Evolutionary conservation across 2,797 vertebrate genomes (phyloP).

Genomic region (Varecia variegata): DNA sequence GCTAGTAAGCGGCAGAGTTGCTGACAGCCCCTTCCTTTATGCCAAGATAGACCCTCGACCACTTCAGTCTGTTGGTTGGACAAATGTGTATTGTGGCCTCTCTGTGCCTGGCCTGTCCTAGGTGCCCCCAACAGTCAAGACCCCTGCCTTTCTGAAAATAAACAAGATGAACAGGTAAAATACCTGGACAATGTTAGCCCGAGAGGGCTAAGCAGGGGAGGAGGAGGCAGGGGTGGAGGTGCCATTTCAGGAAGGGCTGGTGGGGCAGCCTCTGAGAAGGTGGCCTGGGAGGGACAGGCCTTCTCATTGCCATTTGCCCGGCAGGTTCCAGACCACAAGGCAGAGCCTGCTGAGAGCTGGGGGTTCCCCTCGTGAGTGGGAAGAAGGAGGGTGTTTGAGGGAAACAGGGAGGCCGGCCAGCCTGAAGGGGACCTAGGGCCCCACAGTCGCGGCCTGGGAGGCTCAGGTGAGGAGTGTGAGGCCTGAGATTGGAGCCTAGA

Average conservation of each 20-base stretch:
- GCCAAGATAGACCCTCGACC: too few relatives aligned
- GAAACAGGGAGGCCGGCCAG: accelerated
- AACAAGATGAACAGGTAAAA: neutral
- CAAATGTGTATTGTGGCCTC: neutral
- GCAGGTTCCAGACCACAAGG: neutral
- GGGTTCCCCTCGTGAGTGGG: neutral
- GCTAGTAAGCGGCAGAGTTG: neutral
- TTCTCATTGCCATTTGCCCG: neutral
- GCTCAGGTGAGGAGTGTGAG: neutral
- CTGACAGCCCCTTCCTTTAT: neutral
- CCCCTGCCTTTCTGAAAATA: neutral
- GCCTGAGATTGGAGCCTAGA: neutral
- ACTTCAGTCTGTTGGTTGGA: neutral
- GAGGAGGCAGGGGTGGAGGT: neutral
- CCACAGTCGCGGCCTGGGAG: neutral
- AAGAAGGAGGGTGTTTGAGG: neutral
- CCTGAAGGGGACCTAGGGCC: too few relatives aligned
- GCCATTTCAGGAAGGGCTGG: neutral
- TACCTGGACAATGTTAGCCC: neutral
- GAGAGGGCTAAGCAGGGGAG: neutral
- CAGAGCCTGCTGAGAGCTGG: neutral
- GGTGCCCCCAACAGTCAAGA: neutral
- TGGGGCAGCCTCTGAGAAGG: neutral
- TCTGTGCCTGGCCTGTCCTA: neutral
- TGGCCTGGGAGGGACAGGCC: neutral